Conservation (phyloP, 2,797 vertebrate species). For the Mormyrops boulengeri region DNA sequence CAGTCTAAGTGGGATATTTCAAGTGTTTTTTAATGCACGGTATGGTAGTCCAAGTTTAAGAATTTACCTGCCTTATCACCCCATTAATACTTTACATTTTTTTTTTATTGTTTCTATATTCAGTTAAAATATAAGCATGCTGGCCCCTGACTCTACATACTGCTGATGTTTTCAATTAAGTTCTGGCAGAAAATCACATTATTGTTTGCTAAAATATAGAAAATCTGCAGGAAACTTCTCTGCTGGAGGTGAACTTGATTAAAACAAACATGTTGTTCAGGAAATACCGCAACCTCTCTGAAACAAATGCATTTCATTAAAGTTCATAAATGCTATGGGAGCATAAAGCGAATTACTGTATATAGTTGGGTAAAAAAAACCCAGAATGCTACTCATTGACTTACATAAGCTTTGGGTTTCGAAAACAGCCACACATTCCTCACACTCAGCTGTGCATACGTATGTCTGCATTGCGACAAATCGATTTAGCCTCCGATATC, state of each 20-base stretch:
- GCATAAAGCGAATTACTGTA: not conserved
- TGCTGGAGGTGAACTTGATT: constrained; percentile 73
- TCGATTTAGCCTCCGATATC: not conserved
- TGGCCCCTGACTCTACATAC: constrained; percentile 57
- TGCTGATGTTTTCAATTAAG: constrained; percentile 92
- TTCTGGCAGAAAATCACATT: constrained; percentile 67
- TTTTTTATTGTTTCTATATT: not conserved
- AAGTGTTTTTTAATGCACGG: not conserved
- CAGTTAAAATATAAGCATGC: not conserved
- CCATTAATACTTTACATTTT: not conserved
- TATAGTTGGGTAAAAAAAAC: not conserved
- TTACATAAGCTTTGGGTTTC: not conserved
- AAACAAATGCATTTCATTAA: not conserved
- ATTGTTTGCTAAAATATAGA: constrained; percentile 79
- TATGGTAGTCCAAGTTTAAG: not conserved
- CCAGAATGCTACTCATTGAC: not conserved
- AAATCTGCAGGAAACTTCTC: constrained; percentile 38
- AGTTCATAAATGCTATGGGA: not conserved
- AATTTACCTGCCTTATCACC: too few species aligned
- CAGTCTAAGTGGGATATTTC: not conserved
- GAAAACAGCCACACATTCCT: not conserved
- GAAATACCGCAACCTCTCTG: not conserved
- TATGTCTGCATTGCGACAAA: not conserved
- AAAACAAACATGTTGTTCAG: constrained; percentile 67
- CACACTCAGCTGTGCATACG: not conserved